Evolutionary conservation across 2,888 invertebrate species (phyloP).

Genomic region (Mycalesis mineus): DNA sequence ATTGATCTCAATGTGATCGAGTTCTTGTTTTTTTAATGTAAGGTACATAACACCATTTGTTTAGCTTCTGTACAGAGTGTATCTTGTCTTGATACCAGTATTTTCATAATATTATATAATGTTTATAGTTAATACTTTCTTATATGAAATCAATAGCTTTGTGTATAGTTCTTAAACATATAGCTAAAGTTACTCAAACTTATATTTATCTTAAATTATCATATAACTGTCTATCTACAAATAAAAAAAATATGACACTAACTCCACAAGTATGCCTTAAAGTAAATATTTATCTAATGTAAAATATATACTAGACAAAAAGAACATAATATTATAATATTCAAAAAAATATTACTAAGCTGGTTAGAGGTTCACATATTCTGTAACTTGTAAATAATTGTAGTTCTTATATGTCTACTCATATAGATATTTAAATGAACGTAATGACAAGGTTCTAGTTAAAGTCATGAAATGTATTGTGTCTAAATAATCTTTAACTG

Average conservation of each 20-base stretch:
- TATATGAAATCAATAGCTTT: background rate
- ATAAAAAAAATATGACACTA: constrained; percentile 21
- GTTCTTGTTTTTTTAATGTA: constrained; percentile 69
- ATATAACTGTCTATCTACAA: background rate
- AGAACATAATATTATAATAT: constrained; percentile 11
- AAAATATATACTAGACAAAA: constrained; percentile 28
- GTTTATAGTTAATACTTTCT: background rate
- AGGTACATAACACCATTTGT: constrained; percentile 77
- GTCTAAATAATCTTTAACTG: no score
- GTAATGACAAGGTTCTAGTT: no score
- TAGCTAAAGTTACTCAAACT: background rate
- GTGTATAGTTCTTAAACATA: background rate
- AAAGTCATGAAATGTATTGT: no score
- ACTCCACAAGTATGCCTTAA: constrained; percentile 55
- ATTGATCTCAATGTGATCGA: constrained; percentile 77
- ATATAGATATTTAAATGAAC: background rate
- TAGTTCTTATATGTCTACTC: background rate
- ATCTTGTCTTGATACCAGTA: constrained; percentile 58
- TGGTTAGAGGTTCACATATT: constrained; percentile 75
- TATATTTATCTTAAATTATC: background rate
- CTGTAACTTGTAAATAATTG: constrained; percentile 61
- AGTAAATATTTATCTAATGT: constrained; percentile 22
- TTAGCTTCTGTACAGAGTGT: constrained; percentile 74
- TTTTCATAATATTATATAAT: constrained; percentile 30
- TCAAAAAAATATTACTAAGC: constrained; percentile 53